Percentiles rank a stretch among this genome's conserved stretches.
Evolutionary conservation across 2,888 invertebrate species (phyloP).

Genomic region (Drosophila neotestacea): DNA sequence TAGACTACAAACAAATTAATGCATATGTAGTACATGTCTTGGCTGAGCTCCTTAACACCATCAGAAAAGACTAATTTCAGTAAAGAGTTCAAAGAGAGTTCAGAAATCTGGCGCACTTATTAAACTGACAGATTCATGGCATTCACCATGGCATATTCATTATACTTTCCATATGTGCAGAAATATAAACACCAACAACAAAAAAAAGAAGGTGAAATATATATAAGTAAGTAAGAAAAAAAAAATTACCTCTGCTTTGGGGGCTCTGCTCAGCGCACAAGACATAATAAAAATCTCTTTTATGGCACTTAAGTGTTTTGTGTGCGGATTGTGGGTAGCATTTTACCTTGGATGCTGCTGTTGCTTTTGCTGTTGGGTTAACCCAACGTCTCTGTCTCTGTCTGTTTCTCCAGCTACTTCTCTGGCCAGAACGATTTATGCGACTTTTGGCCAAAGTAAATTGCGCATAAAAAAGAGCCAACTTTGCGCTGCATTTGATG

Average conservation of each 20-base stretch:
- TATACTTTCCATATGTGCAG: slow-evolving; percentile 21
- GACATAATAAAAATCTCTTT: slow-evolving; percentile 82
- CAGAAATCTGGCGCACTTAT: slow-evolving; percentile 4
- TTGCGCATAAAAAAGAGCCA: slow-evolving; percentile 79
- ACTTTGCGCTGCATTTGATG: slow-evolving; percentile 69
- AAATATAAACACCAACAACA: slow-evolving; percentile 16
- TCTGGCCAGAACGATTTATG: slow-evolving; percentile 68
- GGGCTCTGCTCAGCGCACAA: slow-evolving; percentile 58
- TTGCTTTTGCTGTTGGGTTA: slow-evolving; percentile 24
- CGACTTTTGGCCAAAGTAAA: slow-evolving; percentile 80
- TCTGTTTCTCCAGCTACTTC: slow-evolving; percentile 30
- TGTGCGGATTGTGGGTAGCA: slow-evolving; percentile 81
- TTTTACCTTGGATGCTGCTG: slow-evolving; percentile 62
- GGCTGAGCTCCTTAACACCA: no score
- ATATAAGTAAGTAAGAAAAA: slow-evolving; percentile 18
- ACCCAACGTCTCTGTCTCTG: slow-evolving; percentile 19
- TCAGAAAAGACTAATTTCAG: not conserved
- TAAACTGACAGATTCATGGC: slow-evolving; percentile 9
- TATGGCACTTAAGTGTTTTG: slow-evolving; percentile 81
- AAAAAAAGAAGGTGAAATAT: slow-evolving; percentile 31
- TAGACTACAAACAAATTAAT: no score
- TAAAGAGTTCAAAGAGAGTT: slow-evolving; percentile 3
- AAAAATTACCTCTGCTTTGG: slow-evolving; percentile 59
- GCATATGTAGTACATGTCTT: no score
- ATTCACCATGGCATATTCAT: slow-evolving; percentile 23